Base-by-base conservation (phyloP, 2,888 invertebrate species). In the Trissolcus brochymenae region DNA sequence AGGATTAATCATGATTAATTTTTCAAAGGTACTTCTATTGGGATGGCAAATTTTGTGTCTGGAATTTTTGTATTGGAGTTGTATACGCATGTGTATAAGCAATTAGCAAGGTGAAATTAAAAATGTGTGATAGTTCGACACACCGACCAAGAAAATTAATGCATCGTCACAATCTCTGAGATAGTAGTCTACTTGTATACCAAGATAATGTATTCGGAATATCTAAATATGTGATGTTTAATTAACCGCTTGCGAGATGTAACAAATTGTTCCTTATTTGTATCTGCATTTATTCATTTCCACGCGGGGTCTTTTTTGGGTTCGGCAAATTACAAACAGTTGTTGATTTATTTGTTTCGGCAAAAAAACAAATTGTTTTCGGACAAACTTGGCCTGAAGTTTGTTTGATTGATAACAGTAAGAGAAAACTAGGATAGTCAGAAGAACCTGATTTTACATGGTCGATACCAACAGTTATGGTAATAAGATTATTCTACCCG, bases 401-500 rank as follows among this genome's bases (percentile, higher is more conserved):
- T 71, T 25, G 16, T 57, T 59, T 43, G 59, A 57, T 16, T 72
- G 65, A 72, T 72, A 72, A 60, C 72, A 65, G 65, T 50, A 72
- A 65, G 65, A 72, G 72, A 72, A 72, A 72, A 72, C 65, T 72
- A 54, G 72, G 65, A 72, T 72, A 59, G 59, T 53, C 50, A 13
- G 40, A 49, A 35, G 59, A 72, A 72, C 72, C 65, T 65, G 65
- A 59, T 67, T 65, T 65, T 65, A 72, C 60, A 57, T 72, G 72
- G 72, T 72, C 60, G 59, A 60, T 60, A 65, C 59, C 60, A 66
- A 73, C 55, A 65, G 59, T 60, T 64, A 73, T 73, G 72, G 65
- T 60, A 66, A 73, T 73, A 61, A 73, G 60, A 73, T 73, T 66
- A 61, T 66, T 53, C 64, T 72, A 59, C 35, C 51, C 53, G 17